Evolutionary conservation across 2,113 vertebrate genomes (phyloP).

Genomic region (Scomber japonicus): DNA sequence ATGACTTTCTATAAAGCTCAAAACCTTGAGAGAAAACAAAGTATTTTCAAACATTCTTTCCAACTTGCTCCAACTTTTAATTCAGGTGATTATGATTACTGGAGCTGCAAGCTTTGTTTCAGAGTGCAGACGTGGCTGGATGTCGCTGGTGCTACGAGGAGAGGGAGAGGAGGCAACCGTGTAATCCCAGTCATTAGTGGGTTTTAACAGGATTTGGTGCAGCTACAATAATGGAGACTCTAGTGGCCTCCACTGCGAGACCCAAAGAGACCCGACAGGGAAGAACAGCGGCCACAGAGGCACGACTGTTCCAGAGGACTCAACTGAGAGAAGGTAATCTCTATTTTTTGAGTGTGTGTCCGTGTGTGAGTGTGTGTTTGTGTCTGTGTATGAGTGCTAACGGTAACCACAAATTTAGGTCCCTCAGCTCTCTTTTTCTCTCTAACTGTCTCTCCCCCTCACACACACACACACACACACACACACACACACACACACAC

Average conservation of each 20-base stretch:
- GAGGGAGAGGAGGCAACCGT: conserved; percentile 70
- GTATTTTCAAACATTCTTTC: not conserved
- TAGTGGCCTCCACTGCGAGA: conserved; percentile 75
- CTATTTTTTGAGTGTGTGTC: conserved; percentile 57
- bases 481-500: not conserved
- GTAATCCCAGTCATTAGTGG: conserved; percentile 85
- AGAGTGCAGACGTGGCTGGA: conserved; percentile 65
- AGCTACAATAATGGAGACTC: conserved; percentile 80
- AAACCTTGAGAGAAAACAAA: not conserved
- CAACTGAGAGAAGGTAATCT: conserved; percentile 60
- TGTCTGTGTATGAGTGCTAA: conserved; percentile 43
- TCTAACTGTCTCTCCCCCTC: conserved; percentile 11
- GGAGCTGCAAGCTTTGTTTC: conserved; percentile 54
- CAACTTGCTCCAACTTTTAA: conserved; percentile 30
- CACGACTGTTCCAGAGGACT: conserved; percentile 64
- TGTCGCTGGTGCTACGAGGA: conserved; percentile 48
- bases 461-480: too few species aligned
- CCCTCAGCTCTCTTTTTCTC: conserved; percentile 36
- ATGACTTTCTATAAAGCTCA: not conserved
- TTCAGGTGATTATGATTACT: conserved; percentile 56
- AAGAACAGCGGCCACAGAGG: conserved; percentile 70
- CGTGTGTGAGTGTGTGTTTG: conserved; percentile 13
- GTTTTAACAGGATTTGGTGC: conserved; percentile 84
- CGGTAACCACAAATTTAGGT: conserved; percentile 57
- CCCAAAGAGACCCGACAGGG: conserved; percentile 73